Conservation (phyloP, 2,797 vertebrate genomes). For the Notolepis coatsorum region DNA sequence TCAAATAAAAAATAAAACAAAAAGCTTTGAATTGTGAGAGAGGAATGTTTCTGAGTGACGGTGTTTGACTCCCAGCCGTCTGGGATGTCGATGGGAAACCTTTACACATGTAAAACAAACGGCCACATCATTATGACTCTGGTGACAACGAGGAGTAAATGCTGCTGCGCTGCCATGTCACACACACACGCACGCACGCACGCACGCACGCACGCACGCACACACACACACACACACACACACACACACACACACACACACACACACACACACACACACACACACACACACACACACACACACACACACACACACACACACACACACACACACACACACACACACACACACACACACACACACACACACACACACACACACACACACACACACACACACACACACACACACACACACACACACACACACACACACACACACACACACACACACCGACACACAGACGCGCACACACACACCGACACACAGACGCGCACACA, state of each 20-base stretch:
- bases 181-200: neutral
- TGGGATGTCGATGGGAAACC: no score
- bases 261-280: neutral
- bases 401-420: neutral
- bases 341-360: neutral
- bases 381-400: neutral
- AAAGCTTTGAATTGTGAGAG: no score
- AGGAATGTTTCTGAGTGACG: no score
- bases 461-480: neutral
- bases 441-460: neutral
- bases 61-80: no score
- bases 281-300: constrained; percentile 1
- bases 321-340: no score
- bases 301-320: neutral
- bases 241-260: no score
- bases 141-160: neutral
- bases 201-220: neutral
- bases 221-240: neutral
- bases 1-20: no score
- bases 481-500: neutral
- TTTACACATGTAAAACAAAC: neutral
- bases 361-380: constrained; percentile 1
- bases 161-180: neutral
- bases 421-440: neutral
- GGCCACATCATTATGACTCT: no score